phyloP scores from a whole-genome alignment of 2,888 invertebrate species.

The Phyllotreta striolata region DNA sequence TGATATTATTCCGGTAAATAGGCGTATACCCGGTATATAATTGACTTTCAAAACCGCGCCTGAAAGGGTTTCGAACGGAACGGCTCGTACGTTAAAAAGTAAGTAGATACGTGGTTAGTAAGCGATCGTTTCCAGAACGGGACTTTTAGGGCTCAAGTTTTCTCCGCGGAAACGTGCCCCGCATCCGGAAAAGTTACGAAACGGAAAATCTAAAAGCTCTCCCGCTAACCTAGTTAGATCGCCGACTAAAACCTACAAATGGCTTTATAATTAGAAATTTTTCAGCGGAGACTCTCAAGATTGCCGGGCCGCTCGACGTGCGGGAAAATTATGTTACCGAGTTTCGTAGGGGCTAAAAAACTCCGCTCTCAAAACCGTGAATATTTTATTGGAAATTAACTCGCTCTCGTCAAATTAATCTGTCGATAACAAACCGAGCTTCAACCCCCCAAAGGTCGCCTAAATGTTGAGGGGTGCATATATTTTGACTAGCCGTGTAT shows the following conservation, averaged over 20 bases:
- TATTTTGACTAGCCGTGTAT: no score
- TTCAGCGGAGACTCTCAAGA: constrained; percentile 23
- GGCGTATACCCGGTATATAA: no score
- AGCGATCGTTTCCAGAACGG: constrained; percentile 47
- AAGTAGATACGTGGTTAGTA: constrained; percentile 46
- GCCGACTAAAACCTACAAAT: constrained; percentile 42
- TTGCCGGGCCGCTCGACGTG: constrained; percentile 1
- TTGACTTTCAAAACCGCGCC: constrained; percentile 34
- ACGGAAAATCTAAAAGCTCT: constrained; percentile 48
- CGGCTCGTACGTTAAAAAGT: constrained; percentile 42
- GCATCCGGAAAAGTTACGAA: constrained; percentile 42
- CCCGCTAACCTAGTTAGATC: constrained; percentile 47
- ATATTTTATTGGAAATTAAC: no score
- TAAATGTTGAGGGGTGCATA: no score
- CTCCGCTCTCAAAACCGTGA: background rate
- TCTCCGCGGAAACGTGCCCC: constrained; percentile 47
- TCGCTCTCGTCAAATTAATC: no score
- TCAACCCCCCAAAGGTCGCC: no score
- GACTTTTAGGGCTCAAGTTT: constrained; percentile 46
- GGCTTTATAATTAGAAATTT: constrained; percentile 44
- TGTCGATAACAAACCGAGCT: no score
- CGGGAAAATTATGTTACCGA: constrained; percentile 5
- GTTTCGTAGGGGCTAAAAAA: background rate
- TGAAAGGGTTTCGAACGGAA: constrained; percentile 19
- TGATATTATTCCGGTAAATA: no score